These are phyloP conservation scores for Nomada hirtipes DNA, from an alignment of 2,888 invertebrate species.

Conservation along the genomic window DNA sequence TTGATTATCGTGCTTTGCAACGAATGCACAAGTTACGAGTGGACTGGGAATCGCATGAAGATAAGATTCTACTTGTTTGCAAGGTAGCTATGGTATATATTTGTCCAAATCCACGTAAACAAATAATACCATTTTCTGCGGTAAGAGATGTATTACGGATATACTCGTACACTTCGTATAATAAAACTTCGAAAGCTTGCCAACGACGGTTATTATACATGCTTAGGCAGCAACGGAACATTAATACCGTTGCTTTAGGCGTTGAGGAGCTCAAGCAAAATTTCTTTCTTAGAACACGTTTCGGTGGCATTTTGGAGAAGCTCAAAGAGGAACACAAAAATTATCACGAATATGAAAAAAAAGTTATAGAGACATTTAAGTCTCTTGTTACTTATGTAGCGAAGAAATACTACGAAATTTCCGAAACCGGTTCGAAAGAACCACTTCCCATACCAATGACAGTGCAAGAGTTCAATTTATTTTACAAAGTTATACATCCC, in stretches of 20 bases:
- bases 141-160: constrained; percentile 87
- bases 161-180: constrained; percentile 84
- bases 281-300: constrained; percentile 84
- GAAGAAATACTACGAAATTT: constrained; percentile 80
- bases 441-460: constrained; percentile 75
- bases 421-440: constrained; percentile 77
- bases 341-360: constrained; percentile 73
- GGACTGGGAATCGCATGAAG: constrained; percentile 89
- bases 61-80: constrained; percentile 88
- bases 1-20: constrained; percentile 88
- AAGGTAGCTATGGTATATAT: constrained; percentile 87
- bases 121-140: constrained; percentile 83
- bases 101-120: constrained; percentile 83
- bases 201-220: constrained; percentile 88
- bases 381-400: constrained; percentile 79
- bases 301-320: constrained; percentile 82
- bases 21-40: constrained; percentile 87
- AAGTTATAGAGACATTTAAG: constrained; percentile 76
- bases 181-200: constrained; percentile 90
- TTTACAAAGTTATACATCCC: constrained; percentile 80
- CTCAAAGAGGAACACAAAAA: constrained; percentile 77
- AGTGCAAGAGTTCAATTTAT: constrained; percentile 78
- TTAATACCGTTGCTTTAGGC: constrained; percentile 87
- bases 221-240: constrained; percentile 86
- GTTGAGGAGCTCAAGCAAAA: constrained; percentile 88